Base-by-base conservation (phyloP, 2,113 vertebrate species). In the Brachirus orientalis region DNA sequence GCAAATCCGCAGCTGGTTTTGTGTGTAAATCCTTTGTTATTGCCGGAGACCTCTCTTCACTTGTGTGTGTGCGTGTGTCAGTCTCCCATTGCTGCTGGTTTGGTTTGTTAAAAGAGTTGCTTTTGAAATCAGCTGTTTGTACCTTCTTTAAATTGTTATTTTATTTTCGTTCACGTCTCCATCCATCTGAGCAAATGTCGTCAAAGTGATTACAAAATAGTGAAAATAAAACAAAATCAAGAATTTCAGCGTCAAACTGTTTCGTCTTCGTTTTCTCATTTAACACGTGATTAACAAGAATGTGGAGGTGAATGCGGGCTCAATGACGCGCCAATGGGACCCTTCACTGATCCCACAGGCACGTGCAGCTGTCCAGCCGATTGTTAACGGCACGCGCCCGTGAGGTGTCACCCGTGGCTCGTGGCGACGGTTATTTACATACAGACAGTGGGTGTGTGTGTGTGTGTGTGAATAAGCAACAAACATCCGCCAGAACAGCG, bases 381-480 rank as follows among this genome's bases (percentile, higher is more conserved):
- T 60, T 54, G 35, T 40, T 7, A 50, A 22, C 12, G 43, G 40
- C 83, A 86, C 79, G 72, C 62, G 83, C 57, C 52, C 12, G 17
- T 33, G 12, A 77, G 69, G 80, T 58, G 86, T 69, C 0, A 9
- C 4, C 35, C 28, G 28, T 28, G 17, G 35, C 75, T 59, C 67
- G 77, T 50, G 84, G 28, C 13, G 53, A 2, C 20, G 1, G 16
- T 41, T 13, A 63, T 85, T 80, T 65, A 8, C 82, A 86, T 6
- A 0, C 28, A 1, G 28, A 28, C 28, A 28, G 28, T 28, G 28
- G 3, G 28, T 28, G 28, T 28, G 28, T 28, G 22, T 28, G 28
- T 28, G 28, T 28, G 28, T 28, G 28, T 4, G 28, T n/a, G n/a
- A n/a, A n/a, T n/a, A n/a, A n/a, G n/a, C n/a, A n/a, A n/a, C n/a